phyloP scores from a whole-genome alignment of 2,888 invertebrate genomes.

The Mesoligia furuncula region DNA sequence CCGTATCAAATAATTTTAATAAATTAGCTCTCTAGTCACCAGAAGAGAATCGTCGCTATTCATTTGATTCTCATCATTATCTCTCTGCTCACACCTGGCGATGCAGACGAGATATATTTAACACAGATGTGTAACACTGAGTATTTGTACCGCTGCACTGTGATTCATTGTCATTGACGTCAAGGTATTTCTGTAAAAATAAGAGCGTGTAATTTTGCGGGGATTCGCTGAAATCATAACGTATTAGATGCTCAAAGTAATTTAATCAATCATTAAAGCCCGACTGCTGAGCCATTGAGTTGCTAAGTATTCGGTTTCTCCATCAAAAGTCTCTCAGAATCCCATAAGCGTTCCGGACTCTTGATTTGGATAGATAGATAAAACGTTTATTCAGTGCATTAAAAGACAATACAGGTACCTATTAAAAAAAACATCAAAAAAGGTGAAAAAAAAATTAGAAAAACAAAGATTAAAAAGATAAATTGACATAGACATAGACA shows the following conservation, averaged over 20 bases:
- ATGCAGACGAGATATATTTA: slow-evolving; percentile 46
- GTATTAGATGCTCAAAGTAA: slow-evolving; percentile 8
- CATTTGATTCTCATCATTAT: background rate
- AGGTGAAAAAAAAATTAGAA: too few species aligned
- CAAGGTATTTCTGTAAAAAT: slow-evolving; percentile 60
- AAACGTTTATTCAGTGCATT: too few species aligned
- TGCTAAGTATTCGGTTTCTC: background rate
- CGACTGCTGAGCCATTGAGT: too few species aligned
- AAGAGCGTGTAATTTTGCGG: slow-evolving; percentile 33
- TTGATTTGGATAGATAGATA: background rate
- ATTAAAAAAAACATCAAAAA: too few species aligned
- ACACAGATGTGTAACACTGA: slow-evolving; percentile 32
- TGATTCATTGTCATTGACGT: slow-evolving; percentile 69
- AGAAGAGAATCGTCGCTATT: background rate
- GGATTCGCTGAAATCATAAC: slow-evolving; percentile 1
- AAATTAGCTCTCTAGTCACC: background rate
- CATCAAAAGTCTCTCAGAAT: background rate
- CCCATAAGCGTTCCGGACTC: background rate
- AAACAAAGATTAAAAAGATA: too few species aligned
- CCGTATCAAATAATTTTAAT: too few species aligned
- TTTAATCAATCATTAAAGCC: background rate
- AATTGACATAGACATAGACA: too few species aligned
- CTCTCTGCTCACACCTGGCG: slow-evolving; percentile 44
- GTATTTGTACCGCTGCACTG: slow-evolving; percentile 44
- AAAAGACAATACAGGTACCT: too few species aligned